Evolutionary conservation across 2,797 vertebrate genomes (phyloP), one percentile per base, ranked within the genome.

Genomic region (Octomys mimax): DNA sequence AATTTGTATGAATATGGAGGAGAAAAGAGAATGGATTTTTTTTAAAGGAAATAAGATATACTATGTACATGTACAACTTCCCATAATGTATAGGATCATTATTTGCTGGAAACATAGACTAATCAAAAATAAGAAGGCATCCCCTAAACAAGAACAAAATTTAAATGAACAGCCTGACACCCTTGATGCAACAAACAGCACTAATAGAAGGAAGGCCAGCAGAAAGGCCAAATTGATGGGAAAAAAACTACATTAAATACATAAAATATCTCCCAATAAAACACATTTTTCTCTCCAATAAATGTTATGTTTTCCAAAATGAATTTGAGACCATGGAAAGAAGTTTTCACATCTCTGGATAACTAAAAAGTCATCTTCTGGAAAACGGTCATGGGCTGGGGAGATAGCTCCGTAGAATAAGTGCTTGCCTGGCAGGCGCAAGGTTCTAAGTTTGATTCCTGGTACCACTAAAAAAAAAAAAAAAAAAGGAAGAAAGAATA

Each of bases 201-300:
- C n/a, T 71, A 62, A 33, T 5, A 28, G n/a, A 57, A 62, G 21
- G 8, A n/a, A 86, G 24, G 46, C 33, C n/a, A 12, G 26, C 6
- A 90, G 85, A 62, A 52, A 42, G 78, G 24, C 71, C 39, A 2
- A 83, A 49, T 54, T 82, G 31, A 28, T n/a, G 46, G 16, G 62
- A 79, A 36, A 75, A 54, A 31, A 81, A 18, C 12, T 4, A 46
- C 8, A 80, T 81, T 88, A 91, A 85, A 92, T 87, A 4, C 16
- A 36, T 70, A 92, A 71, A 96, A 33, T 42, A 71, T 90, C 28
- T 86, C 18, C 31, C 36, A 62, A 52, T 85, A 89, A 95, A 82
- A 73, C 6, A 21, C 16, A 42, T 21, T 77, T 66, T 94, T 1
- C 68, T 68, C 54, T 92, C 42, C 7, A 78, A 49, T 89, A 68